These are phyloP conservation scores for Rosalia funebris DNA, from an alignment of 2,888 invertebrate genomes.

Conservation along the genomic window DNA sequence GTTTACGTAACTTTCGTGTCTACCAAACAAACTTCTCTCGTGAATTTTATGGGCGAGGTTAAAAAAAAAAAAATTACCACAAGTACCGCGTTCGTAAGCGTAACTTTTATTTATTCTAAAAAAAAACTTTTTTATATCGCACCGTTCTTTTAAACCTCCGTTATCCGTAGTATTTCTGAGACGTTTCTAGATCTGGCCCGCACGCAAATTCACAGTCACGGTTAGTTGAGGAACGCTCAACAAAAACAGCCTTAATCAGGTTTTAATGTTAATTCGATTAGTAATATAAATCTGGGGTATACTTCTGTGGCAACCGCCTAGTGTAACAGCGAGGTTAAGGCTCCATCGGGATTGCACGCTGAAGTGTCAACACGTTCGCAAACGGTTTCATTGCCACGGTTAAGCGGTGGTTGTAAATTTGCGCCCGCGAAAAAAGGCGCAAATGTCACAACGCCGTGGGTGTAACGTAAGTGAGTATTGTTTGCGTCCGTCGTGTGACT, in stretches of 20 bases:
- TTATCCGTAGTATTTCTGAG: too few relatives aligned
- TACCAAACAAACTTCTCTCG: too few relatives aligned
- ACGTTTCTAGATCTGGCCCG: too few relatives aligned
- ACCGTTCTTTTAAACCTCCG: too few relatives aligned
- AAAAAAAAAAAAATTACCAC: too few relatives aligned
- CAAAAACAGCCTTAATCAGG: constrained; percentile 9
- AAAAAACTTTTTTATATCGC: too few relatives aligned
- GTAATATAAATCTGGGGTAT: constrained; percentile 22
- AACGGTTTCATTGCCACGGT: constrained; percentile 26
- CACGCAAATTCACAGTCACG: not conserved
- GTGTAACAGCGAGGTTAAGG: constrained; percentile 22
- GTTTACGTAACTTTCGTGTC: too few relatives aligned
- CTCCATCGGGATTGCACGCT: constrained; percentile 2
- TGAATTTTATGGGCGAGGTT: too few relatives aligned
- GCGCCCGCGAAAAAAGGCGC: constrained; percentile 25
- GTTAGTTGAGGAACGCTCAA: constrained; percentile 2
- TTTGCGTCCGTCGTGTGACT: constrained; percentile 36
- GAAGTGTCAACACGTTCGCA: constrained; percentile 13
- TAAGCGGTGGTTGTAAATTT: constrained; percentile 23
- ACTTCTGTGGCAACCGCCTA: constrained; percentile 8
- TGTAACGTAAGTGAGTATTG: constrained; percentile 29
- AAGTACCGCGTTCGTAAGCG: too few relatives aligned
- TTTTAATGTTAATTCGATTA: constrained; percentile 27
- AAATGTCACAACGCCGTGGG: constrained; percentile 30
- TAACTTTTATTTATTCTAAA: too few relatives aligned